Evolutionary conservation across 2,113 vertebrate genomes (phyloP).

Genomic region (Nerophis ophidion): DNA sequence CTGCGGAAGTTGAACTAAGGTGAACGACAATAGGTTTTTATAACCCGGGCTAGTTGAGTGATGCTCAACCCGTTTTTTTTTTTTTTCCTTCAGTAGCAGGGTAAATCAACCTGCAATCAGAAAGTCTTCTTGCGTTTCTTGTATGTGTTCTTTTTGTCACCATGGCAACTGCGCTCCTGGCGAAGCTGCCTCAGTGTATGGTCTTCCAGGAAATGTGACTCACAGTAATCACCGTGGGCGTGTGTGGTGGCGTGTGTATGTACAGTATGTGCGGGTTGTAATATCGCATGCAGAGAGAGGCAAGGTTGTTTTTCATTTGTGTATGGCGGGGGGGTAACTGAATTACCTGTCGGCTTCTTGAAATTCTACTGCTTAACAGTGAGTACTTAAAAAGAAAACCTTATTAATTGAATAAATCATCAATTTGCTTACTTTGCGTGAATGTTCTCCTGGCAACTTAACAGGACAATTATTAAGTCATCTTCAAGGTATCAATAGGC

Average conservation of each 20-base stretch:
- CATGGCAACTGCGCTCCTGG: slow-evolving; percentile 60
- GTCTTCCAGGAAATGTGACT: slow-evolving; percentile 49
- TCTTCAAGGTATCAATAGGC: no score
- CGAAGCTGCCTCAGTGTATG: slow-evolving; percentile 55
- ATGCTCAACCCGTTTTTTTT: background rate
- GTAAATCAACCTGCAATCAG: slow-evolving; percentile 38
- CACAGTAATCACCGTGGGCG: slow-evolving; percentile 21
- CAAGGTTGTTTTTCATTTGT: background rate
- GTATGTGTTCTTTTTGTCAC: slow-evolving; percentile 42
- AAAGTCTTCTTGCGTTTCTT: slow-evolving; percentile 35
- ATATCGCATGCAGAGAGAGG: slow-evolving; percentile 9
- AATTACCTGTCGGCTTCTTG: slow-evolving; percentile 2
- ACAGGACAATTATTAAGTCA: no score
- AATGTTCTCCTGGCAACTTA: no score
- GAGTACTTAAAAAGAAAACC: no score
- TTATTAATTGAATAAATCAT: no score
- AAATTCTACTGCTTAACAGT: background rate
- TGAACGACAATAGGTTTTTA: no score
- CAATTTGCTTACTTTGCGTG: no score
- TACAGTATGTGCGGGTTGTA: slow-evolving; percentile 16
- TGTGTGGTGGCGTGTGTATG: slow-evolving; percentile 18
- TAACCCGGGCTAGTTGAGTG: no score
- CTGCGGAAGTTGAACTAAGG: no score
- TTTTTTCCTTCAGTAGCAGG: slow-evolving; percentile 17
- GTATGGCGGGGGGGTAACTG: background rate